These are phyloP conservation scores for Nothocercus nigrocapillus DNA, from an alignment of 2,113 vertebrate genomes.

Conservation along the genomic window DNA sequence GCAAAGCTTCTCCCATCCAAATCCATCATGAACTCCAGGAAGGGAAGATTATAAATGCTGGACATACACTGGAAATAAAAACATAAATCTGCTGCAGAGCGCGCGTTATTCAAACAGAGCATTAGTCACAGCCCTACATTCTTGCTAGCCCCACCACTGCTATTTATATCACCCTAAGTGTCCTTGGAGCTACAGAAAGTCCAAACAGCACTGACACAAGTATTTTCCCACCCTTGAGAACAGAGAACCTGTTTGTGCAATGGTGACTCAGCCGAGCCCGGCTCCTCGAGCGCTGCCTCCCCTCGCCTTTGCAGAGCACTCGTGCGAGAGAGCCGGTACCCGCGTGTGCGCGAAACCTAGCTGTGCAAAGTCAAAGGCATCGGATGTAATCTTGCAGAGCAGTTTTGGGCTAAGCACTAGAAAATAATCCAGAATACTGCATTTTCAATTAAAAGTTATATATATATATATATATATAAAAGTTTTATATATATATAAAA, in stretches of 20 bases:
- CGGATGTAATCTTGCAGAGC: rapidly evolving
- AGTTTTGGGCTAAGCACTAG: neutral
- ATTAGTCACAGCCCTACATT: constrained; percentile 21
- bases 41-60: constrained; percentile 2
- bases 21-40: constrained; percentile 16
- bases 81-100: neutral
- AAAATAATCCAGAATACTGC: neutral
- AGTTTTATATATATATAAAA: too few relatives aligned
- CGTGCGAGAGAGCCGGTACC: neutral
- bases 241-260: constrained; percentile 10
- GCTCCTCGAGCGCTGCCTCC: neutral
- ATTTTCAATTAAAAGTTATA: neutral
- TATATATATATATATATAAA: too few relatives aligned
- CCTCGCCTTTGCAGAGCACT: rapidly evolving
- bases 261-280: neutral
- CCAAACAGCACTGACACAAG: neutral
- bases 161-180: constrained; percentile 1
- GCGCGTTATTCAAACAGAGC: neutral
- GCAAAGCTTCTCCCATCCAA: neutral
- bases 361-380: rapidly evolving
- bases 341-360: rapidly evolving
- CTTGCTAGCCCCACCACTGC: neutral
- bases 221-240: constrained; percentile 11
- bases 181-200: neutral
- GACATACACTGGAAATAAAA: constrained; percentile 2